These are phyloP conservation scores for Hapalemur alaotrensis DNA, from an alignment of 2,797 vertebrate genomes.

Conservation along the genomic window DNA sequence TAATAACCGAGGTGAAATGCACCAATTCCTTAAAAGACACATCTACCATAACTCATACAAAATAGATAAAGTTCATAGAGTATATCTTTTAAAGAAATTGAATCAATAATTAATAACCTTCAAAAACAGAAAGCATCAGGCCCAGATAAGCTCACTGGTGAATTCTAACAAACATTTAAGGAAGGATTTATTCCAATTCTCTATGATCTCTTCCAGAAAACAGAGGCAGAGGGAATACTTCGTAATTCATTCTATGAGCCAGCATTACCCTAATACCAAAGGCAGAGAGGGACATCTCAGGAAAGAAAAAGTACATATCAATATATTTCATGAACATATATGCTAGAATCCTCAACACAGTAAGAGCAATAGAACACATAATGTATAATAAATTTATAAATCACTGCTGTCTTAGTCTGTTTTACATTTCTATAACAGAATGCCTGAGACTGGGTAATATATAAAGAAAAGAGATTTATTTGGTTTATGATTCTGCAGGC, in stretches of 20 bases:
- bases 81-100: background rate
- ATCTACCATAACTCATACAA: background rate
- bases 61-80: background rate
- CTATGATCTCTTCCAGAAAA: background rate
- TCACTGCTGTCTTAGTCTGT: background rate
- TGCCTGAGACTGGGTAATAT: background rate
- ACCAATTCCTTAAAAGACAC: background rate
- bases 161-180: background rate
- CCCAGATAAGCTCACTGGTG: background rate
- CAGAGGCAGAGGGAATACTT: background rate
- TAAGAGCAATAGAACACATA: background rate
- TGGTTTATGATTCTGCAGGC: background rate
- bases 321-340: background rate
- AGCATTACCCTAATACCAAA: background rate
- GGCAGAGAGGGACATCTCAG: background rate
- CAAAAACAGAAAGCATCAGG: background rate
- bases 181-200: background rate
- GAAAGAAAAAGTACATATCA: background rate
- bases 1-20: background rate
- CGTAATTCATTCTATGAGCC: background rate
- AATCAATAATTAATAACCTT: background rate
- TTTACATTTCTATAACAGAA: background rate
- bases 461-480: background rate
- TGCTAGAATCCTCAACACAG: background rate
- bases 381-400: background rate